Evolutionary conservation across 1,140 invertebrate species (phyloP).

Genomic region (Drosophila nigromelanica): DNA sequence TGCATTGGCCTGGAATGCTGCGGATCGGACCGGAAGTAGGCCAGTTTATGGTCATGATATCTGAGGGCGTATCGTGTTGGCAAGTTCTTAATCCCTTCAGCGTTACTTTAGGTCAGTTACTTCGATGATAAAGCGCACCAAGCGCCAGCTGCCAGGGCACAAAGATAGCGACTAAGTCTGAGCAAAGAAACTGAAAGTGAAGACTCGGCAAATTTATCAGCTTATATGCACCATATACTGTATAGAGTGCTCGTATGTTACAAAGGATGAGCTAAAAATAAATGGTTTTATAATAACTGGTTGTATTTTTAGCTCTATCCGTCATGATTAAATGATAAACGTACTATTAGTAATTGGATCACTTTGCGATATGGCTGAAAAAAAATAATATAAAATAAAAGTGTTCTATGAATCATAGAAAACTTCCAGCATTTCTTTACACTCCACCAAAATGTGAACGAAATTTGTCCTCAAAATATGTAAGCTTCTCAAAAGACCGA

Average conservation of each 20-base stretch:
- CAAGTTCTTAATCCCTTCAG: conserved; percentile 54
- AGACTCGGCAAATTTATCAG: not conserved
- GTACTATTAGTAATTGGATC: no score
- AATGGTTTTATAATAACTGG: not conserved
- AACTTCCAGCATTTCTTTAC: not conserved
- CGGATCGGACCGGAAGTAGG: conserved; percentile 40
- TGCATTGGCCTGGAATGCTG: conserved; percentile 29
- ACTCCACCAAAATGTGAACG: no score
- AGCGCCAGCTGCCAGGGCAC: not conserved
- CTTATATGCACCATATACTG: no score
- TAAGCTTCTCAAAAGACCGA: no score
- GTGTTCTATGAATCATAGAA: not conserved
- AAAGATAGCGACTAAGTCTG: not conserved
- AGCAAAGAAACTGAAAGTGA: conserved; percentile 8
- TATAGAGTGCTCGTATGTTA: not conserved
- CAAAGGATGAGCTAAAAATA: conserved; percentile 1
- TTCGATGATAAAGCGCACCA: conserved; percentile 11
- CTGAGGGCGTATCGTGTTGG: not conserved
- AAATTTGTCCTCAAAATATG: no score
- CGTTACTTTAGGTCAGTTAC: conserved; percentile 75
- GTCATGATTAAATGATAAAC: no score
- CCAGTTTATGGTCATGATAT: conserved; percentile 22
- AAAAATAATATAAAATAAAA: no score
- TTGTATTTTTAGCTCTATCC: not conserved
- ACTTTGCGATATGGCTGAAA: no score